Percentiles rank a stretch among this genome's conserved stretches.
phyloP scores from a whole-genome alignment of 2,113 vertebrate species.

The Hippocampus guttulatus region DNA sequence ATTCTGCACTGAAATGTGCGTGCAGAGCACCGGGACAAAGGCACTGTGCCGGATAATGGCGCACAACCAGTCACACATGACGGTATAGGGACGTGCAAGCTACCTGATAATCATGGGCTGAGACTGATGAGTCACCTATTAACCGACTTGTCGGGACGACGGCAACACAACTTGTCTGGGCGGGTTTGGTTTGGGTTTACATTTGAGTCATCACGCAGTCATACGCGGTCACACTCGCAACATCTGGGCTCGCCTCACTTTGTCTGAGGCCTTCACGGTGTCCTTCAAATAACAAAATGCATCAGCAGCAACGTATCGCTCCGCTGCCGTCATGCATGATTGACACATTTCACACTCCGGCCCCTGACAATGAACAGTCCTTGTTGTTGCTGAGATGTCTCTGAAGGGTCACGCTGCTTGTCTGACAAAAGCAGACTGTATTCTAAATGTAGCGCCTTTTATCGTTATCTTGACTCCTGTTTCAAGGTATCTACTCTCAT shows the following conservation, averaged over 20 bases:
- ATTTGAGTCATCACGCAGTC: constrained; percentile 16
- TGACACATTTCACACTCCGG: constrained; percentile 38
- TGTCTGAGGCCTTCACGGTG: constrained; percentile 48
- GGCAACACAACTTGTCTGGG: constrained; percentile 11
- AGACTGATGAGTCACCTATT: not conserved
- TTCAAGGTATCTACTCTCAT: not conserved
- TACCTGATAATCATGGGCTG: not conserved
- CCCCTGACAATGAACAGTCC: constrained; percentile 26
- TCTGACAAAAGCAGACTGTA: constrained; percentile 9
- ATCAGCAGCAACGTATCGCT: constrained; percentile 10
- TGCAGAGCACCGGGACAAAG: constrained; percentile 2
- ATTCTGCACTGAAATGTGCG: not conserved
- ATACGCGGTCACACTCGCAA: constrained; percentile 8
- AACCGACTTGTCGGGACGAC: not conserved
- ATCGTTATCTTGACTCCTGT: not conserved
- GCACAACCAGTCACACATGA: not conserved
- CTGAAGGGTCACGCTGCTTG: not conserved
- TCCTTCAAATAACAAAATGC: constrained; percentile 18
- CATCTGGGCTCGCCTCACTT: constrained; percentile 28
- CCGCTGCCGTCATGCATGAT: constrained; percentile 34
- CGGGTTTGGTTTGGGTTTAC: not conserved
- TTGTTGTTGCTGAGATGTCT: constrained; percentile 14
- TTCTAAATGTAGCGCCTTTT: not conserved
- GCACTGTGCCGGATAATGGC: not conserved
- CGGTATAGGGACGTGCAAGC: not conserved